Conservation (phyloP, 2,797 vertebrate genomes). For the Pampus argenteus region DNA sequence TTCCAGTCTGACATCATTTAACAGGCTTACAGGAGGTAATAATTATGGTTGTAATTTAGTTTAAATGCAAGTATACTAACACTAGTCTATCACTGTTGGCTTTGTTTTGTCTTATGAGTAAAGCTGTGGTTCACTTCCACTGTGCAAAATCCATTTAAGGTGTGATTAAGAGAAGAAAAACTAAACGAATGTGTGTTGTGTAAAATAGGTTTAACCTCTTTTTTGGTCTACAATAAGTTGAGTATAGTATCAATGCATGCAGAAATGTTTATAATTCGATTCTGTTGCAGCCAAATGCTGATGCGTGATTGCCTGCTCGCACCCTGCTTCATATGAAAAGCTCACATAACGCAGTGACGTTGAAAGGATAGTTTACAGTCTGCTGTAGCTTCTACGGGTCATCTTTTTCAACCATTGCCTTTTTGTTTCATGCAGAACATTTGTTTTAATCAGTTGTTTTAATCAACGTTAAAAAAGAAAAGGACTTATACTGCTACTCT, state of each 20-base stretch:
- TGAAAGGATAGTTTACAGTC: conserved; percentile 6
- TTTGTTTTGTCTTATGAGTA: conserved; percentile 39
- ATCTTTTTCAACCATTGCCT: neutral
- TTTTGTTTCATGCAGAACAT: conserved; percentile 1
- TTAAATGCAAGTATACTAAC: conserved; percentile 30
- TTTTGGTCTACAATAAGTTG: neutral
- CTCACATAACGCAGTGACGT: neutral
- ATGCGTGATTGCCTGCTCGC: neutral
- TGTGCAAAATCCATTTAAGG: conserved; percentile 25
- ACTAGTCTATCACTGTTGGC: conserved; percentile 37
- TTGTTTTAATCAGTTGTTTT: neutral
- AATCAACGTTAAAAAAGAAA: neutral
- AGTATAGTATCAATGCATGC: neutral
- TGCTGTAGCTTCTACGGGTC: neutral
- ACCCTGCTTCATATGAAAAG: too few relatives aligned
- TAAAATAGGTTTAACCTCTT: neutral
- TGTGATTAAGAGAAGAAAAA: neutral
- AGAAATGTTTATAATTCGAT: neutral
- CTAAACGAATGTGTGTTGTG: neutral
- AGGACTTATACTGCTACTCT: neutral
- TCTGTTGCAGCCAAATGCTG: neutral
- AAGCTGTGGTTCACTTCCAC: conserved; percentile 23
- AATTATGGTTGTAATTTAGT: conserved; percentile 36
- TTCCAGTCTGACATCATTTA: conserved; percentile 12
- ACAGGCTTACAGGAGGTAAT: conserved; percentile 29